A percentile compares a stretch with the other conserved stretches of the same genome.
phyloP scores from a whole-genome alignment of 2,888 invertebrate species.

The Lamellibrachia satsuma region DNA sequence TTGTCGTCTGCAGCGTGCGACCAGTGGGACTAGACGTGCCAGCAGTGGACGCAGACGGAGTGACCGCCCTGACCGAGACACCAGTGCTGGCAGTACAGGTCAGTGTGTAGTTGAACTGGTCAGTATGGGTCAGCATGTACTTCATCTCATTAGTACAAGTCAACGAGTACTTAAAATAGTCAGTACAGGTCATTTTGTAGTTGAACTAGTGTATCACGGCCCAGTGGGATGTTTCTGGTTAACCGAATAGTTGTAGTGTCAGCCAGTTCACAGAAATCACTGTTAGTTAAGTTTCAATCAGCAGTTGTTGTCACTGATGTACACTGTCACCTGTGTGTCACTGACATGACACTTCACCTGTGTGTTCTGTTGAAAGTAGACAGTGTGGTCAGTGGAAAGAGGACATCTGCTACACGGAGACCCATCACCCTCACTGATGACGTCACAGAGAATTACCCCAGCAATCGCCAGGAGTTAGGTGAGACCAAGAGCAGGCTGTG shows the following conservation, averaged over 20 bases:
- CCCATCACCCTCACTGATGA: not conserved
- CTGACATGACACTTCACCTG: constrained; percentile 23
- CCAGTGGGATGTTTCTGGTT: not conserved
- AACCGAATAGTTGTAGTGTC: not conserved
- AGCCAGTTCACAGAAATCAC: not conserved
- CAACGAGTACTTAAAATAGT: too few relatives aligned
- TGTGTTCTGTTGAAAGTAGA: constrained; percentile 42
- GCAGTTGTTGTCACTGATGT: not conserved
- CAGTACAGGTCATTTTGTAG: constrained; percentile 40
- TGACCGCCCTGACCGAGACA: constrained; percentile 27
- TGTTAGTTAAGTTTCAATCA: not conserved
- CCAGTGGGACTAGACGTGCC: constrained; percentile 58
- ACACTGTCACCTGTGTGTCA: not conserved
- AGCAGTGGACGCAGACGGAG: constrained; percentile 51
- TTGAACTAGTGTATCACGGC: too few relatives aligned
- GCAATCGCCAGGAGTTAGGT: not conserved
- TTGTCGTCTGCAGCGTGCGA: constrained; percentile 50
- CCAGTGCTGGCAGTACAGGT: constrained; percentile 50
- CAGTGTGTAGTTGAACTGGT: not conserved
- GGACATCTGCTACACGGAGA: not conserved
- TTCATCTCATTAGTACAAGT: too few relatives aligned
- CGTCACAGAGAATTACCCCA: not conserved
- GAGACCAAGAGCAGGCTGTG: not conserved
- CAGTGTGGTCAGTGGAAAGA: not conserved
- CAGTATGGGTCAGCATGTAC: not conserved